phyloP scores from a whole-genome alignment of 2,888 invertebrate species.

The Choristoneura rosaceana region DNA sequence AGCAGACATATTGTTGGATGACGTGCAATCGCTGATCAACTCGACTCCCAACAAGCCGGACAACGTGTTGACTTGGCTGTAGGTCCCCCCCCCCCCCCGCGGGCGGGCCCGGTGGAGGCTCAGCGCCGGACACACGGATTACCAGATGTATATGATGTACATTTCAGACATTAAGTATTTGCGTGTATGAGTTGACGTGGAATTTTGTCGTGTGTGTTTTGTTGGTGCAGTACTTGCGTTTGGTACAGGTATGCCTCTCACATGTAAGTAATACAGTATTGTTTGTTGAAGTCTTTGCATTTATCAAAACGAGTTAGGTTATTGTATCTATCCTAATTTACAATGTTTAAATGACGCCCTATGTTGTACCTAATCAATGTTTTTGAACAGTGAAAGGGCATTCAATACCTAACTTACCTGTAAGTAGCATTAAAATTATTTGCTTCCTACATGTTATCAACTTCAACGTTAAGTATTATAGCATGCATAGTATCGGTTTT shows the following conservation, averaged over 20 bases:
- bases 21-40: slow-evolving; percentile 95
- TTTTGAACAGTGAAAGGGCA: slow-evolving; percentile 41
- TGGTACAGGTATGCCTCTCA: slow-evolving; percentile 27
- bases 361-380: slow-evolving; percentile 17
- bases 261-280: slow-evolving; percentile 58
- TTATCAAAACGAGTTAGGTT: slow-evolving; percentile 77
- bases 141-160: slow-evolving; percentile 59
- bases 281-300: slow-evolving; percentile 76
- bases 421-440: slow-evolving; percentile 11
- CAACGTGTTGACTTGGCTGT: slow-evolving; percentile 95
- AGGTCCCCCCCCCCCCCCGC: slow-evolving; percentile 53
- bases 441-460: slow-evolving; percentile 28
- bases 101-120: slow-evolving; percentile 5
- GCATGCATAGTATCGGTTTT: slow-evolving; percentile 35
- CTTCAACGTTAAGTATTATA: slow-evolving; percentile 36
- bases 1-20: slow-evolving; percentile 94
- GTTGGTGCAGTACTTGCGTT: slow-evolving; percentile 25
- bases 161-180: slow-evolving; percentile 76
- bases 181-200: slow-evolving; percentile 64
- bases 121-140: slow-evolving; percentile 29
- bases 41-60: slow-evolving; percentile 94
- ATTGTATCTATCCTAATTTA: slow-evolving; percentile 47
- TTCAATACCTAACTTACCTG: slow-evolving; percentile 39
- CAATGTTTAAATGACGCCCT: slow-evolving; percentile 34
- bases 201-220: slow-evolving; percentile 57